A percentile compares a stretch with the other conserved stretches of the same genome.
phyloP scores from a whole-genome alignment of 2,113 vertebrate species.

The Cyanoderma ruficeps region DNA sequence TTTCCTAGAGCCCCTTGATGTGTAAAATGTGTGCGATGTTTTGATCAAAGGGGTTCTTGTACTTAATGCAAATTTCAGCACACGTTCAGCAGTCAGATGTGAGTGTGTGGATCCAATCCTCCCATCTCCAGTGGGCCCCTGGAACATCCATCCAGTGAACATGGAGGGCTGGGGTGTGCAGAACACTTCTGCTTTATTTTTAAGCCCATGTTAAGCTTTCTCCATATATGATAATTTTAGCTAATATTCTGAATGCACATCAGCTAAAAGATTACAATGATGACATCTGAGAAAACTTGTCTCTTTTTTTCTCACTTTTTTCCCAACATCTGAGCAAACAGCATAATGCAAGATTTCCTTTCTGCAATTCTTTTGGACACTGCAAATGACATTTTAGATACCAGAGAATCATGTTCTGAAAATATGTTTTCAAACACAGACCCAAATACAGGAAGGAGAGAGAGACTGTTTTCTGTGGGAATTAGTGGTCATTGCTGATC shows the following conservation, averaged over 20 bases:
- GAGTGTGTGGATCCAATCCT: conserved; percentile 8
- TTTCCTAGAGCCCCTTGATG: conserved; percentile 36
- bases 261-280: background rate
- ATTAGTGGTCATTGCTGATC: background rate
- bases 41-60: conserved; percentile 54
- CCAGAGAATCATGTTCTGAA: background rate
- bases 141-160: background rate
- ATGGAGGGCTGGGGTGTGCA: background rate
- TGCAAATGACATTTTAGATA: background rate
- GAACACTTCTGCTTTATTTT: background rate
- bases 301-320: background rate
- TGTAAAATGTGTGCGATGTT: conserved; percentile 1
- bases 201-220: background rate
- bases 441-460: background rate
- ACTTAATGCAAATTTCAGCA: conserved; percentile 45
- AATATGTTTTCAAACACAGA: background rate
- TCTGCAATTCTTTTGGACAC: background rate
- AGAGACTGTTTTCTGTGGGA: background rate
- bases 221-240: background rate
- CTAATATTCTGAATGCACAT: background rate
- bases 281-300: background rate
- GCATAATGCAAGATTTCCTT: background rate
- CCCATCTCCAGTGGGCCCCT: background rate
- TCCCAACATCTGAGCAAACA: background rate
- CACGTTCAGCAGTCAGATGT: background rate